phyloP scores from a whole-genome alignment of 2,888 invertebrate species.

The Harpalus rufipes region DNA sequence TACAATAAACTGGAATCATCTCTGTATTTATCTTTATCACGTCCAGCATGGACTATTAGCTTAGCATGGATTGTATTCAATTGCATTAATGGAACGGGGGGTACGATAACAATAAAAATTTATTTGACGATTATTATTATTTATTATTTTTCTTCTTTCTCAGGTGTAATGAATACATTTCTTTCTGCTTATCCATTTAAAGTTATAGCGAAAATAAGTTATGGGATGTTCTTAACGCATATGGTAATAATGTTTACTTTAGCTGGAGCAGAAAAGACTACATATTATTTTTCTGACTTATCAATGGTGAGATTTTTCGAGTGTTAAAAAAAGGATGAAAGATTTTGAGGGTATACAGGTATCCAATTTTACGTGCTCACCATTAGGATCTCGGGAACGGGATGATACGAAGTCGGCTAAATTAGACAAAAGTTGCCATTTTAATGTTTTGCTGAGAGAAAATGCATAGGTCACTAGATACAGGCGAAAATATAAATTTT shows the following conservation, averaged over 20 bases:
- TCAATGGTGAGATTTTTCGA: conserved; percentile 71
- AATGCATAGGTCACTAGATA: too few species aligned
- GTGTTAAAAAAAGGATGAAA: too few species aligned
- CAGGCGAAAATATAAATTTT: too few species aligned
- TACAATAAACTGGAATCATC: conserved; percentile 74
- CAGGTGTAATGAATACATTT: conserved; percentile 72
- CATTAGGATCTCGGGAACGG: too few species aligned
- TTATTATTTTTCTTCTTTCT: conserved; percentile 61
- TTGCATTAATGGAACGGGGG: conserved; percentile 78
- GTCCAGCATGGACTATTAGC: conserved; percentile 77
- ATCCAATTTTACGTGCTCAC: too few species aligned
- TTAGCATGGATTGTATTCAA: conserved; percentile 79
- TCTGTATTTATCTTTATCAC: conserved; percentile 76
- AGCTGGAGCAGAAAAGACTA: conserved; percentile 71
- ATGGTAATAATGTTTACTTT: conserved; percentile 72
- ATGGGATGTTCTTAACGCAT: conserved; percentile 74
- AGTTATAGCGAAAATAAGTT: conserved; percentile 74
- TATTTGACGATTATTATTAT: too few species aligned
- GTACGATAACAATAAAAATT: too few species aligned
- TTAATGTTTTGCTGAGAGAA: too few species aligned
- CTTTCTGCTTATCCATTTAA: conserved; percentile 72
- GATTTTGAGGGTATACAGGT: too few species aligned
- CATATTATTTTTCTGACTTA: conserved; percentile 73
- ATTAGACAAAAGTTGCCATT: too few species aligned
- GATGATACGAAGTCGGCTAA: too few species aligned